Conservation (phyloP, 1,140 invertebrate species). For the Listronotus bonariensis region DNA sequence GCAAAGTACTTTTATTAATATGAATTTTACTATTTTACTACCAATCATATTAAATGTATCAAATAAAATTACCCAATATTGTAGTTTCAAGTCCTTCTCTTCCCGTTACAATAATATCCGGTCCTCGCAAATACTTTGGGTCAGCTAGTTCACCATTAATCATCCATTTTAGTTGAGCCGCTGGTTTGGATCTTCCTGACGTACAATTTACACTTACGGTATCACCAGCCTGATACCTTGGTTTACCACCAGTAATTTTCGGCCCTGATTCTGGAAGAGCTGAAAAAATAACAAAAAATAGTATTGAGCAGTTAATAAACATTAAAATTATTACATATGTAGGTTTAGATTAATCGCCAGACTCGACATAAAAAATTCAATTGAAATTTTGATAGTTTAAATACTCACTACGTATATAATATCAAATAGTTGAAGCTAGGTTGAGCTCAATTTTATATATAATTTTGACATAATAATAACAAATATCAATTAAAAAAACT, state of each 20-base stretch:
- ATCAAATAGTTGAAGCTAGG: no score
- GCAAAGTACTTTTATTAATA: no score
- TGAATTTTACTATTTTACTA: no score
- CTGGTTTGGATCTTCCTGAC: slow-evolving; percentile 79
- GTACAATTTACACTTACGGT: slow-evolving; percentile 82
- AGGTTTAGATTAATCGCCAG: not conserved
- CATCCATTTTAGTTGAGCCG: slow-evolving; percentile 82
- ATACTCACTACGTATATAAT: no score
- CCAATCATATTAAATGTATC: no score
- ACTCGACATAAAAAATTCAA: no score
- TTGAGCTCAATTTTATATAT: no score
- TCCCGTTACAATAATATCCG: slow-evolving; percentile 53
- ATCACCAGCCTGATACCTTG: slow-evolving; percentile 81
- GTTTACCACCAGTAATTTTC: slow-evolving; percentile 75
- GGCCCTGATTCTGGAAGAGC: slow-evolving; percentile 83
- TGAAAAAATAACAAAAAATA: slow-evolving; percentile 54
- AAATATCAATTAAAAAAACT: no score
- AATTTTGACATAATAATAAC: no score
- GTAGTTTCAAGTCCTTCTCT: slow-evolving; percentile 72
- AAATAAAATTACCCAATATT: slow-evolving; percentile 50
- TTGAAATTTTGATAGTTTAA: no score
- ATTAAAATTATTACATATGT: not conserved
- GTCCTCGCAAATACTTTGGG: slow-evolving; percentile 58
- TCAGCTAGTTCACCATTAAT: slow-evolving; percentile 82
- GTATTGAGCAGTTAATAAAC: not conserved